These are phyloP conservation scores for Telmatochromis sp. DNA, from an alignment of 2,113 vertebrate genomes.

Conservation along the genomic window DNA sequence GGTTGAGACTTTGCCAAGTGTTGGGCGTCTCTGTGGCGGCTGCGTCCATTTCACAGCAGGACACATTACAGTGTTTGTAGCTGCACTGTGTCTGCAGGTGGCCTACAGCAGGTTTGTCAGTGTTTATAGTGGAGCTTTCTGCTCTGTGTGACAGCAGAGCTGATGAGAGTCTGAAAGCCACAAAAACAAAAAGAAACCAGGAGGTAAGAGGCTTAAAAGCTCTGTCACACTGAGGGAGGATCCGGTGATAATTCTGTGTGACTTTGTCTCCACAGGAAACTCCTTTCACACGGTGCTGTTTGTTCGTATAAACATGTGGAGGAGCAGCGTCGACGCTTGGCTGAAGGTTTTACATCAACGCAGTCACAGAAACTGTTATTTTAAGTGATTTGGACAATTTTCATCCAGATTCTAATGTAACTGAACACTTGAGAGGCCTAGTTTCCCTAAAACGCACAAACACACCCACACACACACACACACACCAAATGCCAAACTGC, in stretches of 20 bases:
- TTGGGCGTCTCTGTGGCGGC: neutral
- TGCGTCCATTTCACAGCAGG: neutral
- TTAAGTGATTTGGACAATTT: neutral
- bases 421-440: neutral
- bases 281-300: neutral
- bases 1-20: neutral
- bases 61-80: neutral
- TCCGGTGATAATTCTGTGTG: neutral
- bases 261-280: neutral
- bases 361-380: neutral
- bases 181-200: neutral
- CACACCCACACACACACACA: slow-evolving; percentile 19
- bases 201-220: neutral
- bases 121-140: neutral
- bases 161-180: neutral
- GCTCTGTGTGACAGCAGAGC: neutral
- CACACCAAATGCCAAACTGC: slow-evolving; percentile 37
- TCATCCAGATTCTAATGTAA: neutral
- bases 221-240: neutral
- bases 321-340: neutral
- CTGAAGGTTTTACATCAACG: neutral
- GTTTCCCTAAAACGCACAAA: slow-evolving; percentile 1
- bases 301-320: neutral
- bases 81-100: neutral
- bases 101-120: neutral